These are phyloP conservation scores for Poecilia wingei DNA, from an alignment of 2,797 vertebrate genomes.

Conservation along the genomic window DNA sequence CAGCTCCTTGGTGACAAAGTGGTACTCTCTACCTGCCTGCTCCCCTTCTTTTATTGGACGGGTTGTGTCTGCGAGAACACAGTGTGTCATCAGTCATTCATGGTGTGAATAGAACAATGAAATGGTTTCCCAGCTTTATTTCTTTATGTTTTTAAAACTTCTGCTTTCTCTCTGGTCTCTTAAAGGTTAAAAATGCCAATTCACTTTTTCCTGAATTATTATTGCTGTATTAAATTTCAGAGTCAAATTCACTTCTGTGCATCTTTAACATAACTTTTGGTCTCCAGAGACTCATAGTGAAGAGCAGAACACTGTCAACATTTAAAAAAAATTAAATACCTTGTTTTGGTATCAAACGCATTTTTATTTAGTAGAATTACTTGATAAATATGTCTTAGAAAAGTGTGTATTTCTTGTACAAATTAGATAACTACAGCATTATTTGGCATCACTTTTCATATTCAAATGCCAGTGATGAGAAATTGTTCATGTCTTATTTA, in stretches of 20 bases:
- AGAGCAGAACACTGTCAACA: background rate
- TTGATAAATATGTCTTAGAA: background rate
- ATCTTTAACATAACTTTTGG: background rate
- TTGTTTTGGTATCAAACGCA: background rate
- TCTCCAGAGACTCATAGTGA: background rate
- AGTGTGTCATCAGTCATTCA: background rate
- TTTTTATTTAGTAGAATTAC: background rate
- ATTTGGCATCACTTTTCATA: background rate
- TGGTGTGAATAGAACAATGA: background rate
- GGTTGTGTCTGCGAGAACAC: conserved; percentile 84
- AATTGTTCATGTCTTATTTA: background rate
- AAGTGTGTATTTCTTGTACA: background rate
- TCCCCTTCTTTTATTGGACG: conserved; percentile 88
- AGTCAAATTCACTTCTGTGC: background rate
- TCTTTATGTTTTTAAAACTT: background rate
- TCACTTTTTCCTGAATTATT: background rate
- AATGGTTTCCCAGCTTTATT: background rate
- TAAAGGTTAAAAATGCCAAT: too few species aligned
- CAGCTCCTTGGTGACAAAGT: conserved; percentile 89
- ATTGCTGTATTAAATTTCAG: background rate
- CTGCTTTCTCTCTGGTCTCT: background rate
- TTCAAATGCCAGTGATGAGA: background rate
- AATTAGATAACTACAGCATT: background rate
- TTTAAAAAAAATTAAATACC: background rate
- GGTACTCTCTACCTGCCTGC: conserved; percentile 89